These are phyloP conservation scores for Drosophila antonietae DNA, from an alignment of 2,888 invertebrate genomes.

Conservation along the genomic window DNA sequence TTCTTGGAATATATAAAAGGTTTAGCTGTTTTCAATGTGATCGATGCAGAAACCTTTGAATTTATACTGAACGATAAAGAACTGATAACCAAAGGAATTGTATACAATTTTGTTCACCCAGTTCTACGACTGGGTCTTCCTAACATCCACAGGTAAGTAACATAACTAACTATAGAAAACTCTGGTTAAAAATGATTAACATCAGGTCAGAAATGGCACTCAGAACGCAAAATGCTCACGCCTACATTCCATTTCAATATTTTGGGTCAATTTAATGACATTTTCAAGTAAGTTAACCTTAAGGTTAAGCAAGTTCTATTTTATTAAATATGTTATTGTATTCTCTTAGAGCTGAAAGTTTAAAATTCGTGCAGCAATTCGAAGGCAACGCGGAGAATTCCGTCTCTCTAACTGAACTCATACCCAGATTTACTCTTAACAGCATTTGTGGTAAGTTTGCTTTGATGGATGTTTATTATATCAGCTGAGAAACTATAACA, in stretches of 20 bases:
- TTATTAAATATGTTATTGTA: too few relatives aligned
- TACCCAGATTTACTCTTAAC: constrained; percentile 79
- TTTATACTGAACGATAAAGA: constrained; percentile 69
- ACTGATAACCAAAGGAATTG: constrained; percentile 69
- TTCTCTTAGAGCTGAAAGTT: constrained; percentile 5
- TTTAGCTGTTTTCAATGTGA: constrained; percentile 61
- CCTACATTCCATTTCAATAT: constrained; percentile 82
- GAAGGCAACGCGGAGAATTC: constrained; percentile 34
- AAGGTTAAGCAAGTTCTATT: not conserved
- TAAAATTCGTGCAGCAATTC: constrained; percentile 69
- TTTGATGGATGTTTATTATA: not conserved
- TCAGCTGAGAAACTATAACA: too few relatives aligned
- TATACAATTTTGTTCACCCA: constrained; percentile 72
- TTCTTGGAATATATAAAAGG: constrained; percentile 66
- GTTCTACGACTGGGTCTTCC: constrained; percentile 73
- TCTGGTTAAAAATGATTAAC: not conserved
- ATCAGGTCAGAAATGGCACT: constrained; percentile 78
- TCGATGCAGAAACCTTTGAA: constrained; percentile 74
- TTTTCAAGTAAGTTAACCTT: constrained; percentile 70
- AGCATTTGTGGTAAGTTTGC: constrained; percentile 71
- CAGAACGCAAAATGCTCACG: constrained; percentile 77
- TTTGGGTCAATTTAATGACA: constrained; percentile 73
- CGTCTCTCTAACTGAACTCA: constrained; percentile 66
- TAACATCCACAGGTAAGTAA: constrained; percentile 70
- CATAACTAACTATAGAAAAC: not conserved